Conservation (phyloP, 2,797 vertebrate species). For the Cossypha polioptera region DNA sequence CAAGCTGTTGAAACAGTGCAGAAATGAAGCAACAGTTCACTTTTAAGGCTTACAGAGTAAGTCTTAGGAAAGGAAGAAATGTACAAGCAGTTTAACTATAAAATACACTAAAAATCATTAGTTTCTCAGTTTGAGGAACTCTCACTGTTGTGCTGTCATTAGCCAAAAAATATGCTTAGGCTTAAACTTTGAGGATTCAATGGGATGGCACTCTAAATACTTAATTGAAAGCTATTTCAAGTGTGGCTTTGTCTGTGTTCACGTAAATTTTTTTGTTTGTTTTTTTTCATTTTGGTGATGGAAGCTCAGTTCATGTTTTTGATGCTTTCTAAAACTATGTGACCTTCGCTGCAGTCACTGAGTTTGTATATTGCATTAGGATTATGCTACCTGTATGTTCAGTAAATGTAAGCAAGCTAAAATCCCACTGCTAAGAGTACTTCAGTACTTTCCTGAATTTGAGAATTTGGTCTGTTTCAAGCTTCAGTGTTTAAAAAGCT, state of each 20-base stretch:
- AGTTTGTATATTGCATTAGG: background rate
- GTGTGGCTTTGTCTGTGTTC: background rate
- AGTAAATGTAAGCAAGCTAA: background rate
- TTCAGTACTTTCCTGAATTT: background rate
- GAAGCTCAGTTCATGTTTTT: background rate
- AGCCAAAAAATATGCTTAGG: background rate
- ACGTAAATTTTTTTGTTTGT: background rate
- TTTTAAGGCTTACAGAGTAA: background rate
- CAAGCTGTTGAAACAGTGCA: slow-evolving; percentile 56
- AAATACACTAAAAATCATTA: background rate
- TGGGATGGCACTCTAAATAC: background rate
- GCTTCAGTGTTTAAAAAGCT: background rate
- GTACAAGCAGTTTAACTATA: background rate
- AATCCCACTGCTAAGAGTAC: background rate
- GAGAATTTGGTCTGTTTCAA: background rate
- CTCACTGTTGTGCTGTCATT: background rate
- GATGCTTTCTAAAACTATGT: background rate
- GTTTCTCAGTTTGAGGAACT: background rate
- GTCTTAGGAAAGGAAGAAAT: background rate
- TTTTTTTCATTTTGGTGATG: background rate
- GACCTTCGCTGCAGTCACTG: background rate
- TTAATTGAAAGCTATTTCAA: background rate
- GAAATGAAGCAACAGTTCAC: slow-evolving; percentile 8
- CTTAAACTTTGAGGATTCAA: background rate
- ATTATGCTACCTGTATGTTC: background rate